These are phyloP conservation scores for Cavia aperea DNA, from an alignment of 2,113 vertebrate species.

Conservation along the genomic window DNA sequence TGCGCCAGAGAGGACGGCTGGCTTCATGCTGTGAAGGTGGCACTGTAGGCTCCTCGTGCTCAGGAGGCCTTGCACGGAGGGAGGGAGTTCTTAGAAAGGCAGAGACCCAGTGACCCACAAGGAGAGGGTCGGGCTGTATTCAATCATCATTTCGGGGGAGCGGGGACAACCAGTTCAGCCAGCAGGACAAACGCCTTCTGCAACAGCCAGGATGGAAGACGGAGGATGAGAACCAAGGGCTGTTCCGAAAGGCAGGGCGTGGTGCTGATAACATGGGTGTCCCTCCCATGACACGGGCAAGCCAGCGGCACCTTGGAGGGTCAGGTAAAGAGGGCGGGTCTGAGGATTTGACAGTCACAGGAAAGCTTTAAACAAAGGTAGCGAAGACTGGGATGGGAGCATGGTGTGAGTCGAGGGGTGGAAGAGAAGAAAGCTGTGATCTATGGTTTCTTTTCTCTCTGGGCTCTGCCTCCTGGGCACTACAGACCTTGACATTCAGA, in stretches of 20 bases:
- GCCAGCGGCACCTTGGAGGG: not conserved
- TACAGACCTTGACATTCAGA: not conserved
- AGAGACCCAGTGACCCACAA: not conserved
- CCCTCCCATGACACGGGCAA: not conserved
- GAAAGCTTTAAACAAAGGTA: not conserved
- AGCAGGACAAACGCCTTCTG: not conserved
- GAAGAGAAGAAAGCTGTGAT: not conserved
- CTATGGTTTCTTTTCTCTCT: not conserved
- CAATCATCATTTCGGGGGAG: not conserved
- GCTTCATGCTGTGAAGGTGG: too few species aligned
- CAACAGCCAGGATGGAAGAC: not conserved
- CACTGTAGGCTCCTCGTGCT: not conserved
- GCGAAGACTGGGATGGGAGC: too few species aligned
- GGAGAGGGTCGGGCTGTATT: not conserved
- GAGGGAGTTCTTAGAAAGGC: not conserved
- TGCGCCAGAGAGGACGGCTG: too few species aligned
- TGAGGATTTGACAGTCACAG: not conserved
- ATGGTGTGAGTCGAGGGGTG: not conserved
- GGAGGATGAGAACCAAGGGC: not conserved
- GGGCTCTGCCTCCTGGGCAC: fast-evolving
- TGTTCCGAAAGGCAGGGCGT: not conserved
- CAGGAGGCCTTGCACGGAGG: not conserved
- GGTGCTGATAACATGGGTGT: not conserved
- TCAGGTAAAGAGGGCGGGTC: too few species aligned
- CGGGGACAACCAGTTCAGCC: not conserved